phyloP scores from a whole-genome alignment of 2,888 invertebrate genomes.

The Aphidius colemani region DNA sequence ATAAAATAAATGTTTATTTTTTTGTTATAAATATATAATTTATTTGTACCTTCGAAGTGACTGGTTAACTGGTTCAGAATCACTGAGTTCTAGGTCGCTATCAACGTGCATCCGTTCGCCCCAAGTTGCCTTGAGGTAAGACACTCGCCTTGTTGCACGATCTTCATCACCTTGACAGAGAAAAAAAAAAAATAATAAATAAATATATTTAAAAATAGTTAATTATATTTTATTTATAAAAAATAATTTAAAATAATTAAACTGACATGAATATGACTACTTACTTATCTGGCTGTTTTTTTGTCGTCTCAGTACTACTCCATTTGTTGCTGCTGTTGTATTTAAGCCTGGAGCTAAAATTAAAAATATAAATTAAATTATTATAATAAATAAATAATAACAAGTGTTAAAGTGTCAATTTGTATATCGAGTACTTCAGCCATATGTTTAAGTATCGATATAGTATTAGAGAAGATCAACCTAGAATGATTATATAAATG shows the following conservation, averaged over 20 bases:
- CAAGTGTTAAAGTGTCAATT: conserved; percentile 28
- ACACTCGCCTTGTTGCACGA: conserved; percentile 83
- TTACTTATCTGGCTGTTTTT: conserved; percentile 54
- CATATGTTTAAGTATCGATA: neutral
- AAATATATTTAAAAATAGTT: conserved; percentile 3
- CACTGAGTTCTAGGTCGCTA: conserved; percentile 68
- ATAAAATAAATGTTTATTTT: neutral
- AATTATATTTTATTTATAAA: neutral
- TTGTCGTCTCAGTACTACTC: conserved; percentile 54
- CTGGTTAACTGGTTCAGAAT: conserved; percentile 65
- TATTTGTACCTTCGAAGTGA: conserved; percentile 68
- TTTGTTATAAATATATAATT: conserved; percentile 11
- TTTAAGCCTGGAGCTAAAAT: conserved; percentile 42
- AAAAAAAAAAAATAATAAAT: conserved; percentile 11
- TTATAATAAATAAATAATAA: conserved; percentile 17
- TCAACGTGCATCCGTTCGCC: conserved; percentile 77
- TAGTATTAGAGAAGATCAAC: neutral
- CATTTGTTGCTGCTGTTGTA: conserved; percentile 45
- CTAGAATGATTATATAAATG: neutral
- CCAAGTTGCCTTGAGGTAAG: conserved; percentile 93
- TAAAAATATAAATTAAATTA: conserved; percentile 21
- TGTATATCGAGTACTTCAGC: too few relatives aligned
- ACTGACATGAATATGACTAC: conserved; percentile 30
- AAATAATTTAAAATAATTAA: conserved; percentile 1
- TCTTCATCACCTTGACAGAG: conserved; percentile 74